These are phyloP conservation scores for Synanthedon myopaeformis DNA, from an alignment of 2,888 invertebrate genomes.

Conservation along the genomic window DNA sequence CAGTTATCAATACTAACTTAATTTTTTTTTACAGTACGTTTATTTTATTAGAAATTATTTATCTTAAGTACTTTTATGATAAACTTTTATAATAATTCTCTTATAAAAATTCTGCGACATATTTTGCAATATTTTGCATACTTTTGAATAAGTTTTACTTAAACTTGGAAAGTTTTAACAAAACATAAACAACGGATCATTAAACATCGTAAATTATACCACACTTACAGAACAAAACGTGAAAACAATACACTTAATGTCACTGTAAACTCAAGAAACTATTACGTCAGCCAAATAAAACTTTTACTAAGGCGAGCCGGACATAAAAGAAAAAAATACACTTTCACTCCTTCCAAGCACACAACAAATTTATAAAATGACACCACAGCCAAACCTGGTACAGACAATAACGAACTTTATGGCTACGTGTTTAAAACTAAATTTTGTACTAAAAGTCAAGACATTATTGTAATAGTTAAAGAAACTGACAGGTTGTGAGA, in stretches of 20 bases:
- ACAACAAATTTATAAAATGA: constrained; percentile 21
- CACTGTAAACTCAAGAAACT: constrained; percentile 30
- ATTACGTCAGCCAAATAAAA: constrained; percentile 53
- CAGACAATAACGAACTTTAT: constrained; percentile 15
- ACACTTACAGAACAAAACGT: constrained; percentile 12
- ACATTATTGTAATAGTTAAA: constrained; percentile 4
- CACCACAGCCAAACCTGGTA: constrained; percentile 8
- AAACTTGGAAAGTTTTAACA: not conserved
- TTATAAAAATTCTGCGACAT: too few species aligned
- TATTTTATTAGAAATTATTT: too few species aligned
- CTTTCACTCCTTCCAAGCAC: constrained; percentile 46
- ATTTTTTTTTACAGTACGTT: too few species aligned
- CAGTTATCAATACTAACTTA: too few species aligned
- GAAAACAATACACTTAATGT: constrained; percentile 18
- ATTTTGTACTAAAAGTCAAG: constrained; percentile 10
- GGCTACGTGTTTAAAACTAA: constrained; percentile 4
- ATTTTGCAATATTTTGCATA: too few species aligned
- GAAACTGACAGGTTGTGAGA: constrained; percentile 27
- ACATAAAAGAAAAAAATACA: constrained; percentile 49
- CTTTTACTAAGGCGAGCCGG: constrained; percentile 59
- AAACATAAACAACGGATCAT: constrained; percentile 5
- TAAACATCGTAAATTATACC: constrained; percentile 9
- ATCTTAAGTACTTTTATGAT: too few species aligned
- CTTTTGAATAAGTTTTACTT: too few species aligned
- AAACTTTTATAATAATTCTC: too few species aligned